Conservation (phyloP, 1,140 invertebrate genomes). For the Callitettix versicolor region DNA sequence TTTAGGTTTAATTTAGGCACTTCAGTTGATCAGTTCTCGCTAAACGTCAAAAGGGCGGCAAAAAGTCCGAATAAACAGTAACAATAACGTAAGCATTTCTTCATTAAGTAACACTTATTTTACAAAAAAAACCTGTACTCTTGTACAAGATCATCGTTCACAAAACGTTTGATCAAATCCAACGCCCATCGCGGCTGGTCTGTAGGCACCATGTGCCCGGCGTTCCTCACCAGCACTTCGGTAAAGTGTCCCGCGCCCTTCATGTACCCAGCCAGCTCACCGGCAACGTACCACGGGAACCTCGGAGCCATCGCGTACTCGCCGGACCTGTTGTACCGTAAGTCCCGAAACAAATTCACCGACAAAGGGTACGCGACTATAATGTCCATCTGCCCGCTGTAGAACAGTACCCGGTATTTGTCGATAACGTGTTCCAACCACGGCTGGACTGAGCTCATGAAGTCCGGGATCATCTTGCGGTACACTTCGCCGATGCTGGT, state of each 20-base stretch:
- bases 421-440: constrained; percentile 57
- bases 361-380: constrained; percentile 60
- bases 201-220: constrained; percentile 55
- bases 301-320: constrained; percentile 29
- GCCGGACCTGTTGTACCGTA: background rate
- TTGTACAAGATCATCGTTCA: no score
- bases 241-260: constrained; percentile 45
- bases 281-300: constrained; percentile 36
- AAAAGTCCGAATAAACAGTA: no score
- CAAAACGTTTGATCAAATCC: constrained; percentile 66
- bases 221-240: constrained; percentile 49
- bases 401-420: constrained; percentile 58
- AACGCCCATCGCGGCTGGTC: constrained; percentile 53
- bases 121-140: no score
- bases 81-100: no score
- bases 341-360: background rate
- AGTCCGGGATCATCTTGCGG: no score
- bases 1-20: no score
- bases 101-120: no score
- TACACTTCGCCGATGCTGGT: no score
- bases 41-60: no score
- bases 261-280: constrained; percentile 46
- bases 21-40: no score
- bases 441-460: constrained; percentile 71
- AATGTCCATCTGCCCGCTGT: constrained; percentile 68